phyloP scores from a whole-genome alignment of 2,888 invertebrate genomes.

The Phorcus lineatus region DNA sequence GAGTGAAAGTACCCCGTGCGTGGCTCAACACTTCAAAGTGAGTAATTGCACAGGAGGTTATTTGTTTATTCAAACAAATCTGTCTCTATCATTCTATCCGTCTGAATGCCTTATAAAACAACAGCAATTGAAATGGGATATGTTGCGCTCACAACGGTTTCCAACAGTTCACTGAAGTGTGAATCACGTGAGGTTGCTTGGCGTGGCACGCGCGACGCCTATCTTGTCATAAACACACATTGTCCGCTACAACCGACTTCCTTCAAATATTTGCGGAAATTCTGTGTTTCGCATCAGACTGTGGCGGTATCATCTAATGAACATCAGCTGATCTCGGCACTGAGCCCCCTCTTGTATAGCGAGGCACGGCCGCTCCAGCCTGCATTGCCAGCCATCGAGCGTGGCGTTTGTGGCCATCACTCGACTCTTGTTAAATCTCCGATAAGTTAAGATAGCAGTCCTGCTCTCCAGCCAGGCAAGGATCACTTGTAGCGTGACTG shows the following conservation, averaged over 20 bases:
- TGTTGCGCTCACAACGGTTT: too few species aligned
- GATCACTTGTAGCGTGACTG: constrained; percentile 13
- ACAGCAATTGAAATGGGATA: too few species aligned
- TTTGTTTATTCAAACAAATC: too few species aligned
- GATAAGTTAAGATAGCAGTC: constrained; percentile 14
- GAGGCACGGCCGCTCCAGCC: neutral
- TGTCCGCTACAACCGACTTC: neutral
- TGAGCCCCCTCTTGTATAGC: neutral
- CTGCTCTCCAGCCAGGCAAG: neutral
- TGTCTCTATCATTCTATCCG: too few species aligned
- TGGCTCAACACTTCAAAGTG: too few species aligned
- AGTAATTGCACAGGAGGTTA: too few species aligned
- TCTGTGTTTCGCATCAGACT: constrained; percentile 5
- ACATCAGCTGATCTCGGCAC: constrained; percentile 1
- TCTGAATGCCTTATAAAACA: too few species aligned
- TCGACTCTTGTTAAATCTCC: constrained; percentile 19
- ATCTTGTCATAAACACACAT: neutral
- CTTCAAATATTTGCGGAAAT: neutral
- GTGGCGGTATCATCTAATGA: neutral
- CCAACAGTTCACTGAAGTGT: too few species aligned
- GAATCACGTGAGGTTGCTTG: too few species aligned
- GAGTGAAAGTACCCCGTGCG: too few species aligned
- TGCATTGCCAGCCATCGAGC: neutral
- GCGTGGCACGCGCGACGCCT: too few species aligned
- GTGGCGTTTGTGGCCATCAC: constrained; percentile 3